These are phyloP conservation scores for Peromyscus attwateri DNA, from an alignment of 2,797 vertebrate genomes.

Conservation along the genomic window DNA sequence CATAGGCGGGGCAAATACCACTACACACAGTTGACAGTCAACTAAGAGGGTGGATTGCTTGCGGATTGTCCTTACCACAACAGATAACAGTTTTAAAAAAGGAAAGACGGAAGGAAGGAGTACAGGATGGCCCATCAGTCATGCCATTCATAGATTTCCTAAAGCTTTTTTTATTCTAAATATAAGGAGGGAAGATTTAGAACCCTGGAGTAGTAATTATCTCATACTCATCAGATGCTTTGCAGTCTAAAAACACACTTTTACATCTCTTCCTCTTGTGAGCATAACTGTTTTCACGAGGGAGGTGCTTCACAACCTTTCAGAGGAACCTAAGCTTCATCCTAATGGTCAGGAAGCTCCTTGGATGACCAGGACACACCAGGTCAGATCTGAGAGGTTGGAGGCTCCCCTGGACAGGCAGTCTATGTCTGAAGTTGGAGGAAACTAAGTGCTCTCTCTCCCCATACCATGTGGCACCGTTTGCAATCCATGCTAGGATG, in stretches of 20 bases:
- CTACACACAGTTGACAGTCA: neutral
- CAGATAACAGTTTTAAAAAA: neutral
- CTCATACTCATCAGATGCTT: neutral
- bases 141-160: conserved; percentile 28
- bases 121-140: neutral
- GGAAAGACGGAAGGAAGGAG: neutral
- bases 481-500: neutral
- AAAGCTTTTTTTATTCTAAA: conserved; percentile 30
- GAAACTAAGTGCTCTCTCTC: accelerated
- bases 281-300: neutral
- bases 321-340: neutral
- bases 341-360: neutral
- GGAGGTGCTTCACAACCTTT: neutral
- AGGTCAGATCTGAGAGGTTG: neutral
- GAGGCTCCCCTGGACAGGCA: accelerated
- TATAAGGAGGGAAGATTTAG: conserved; percentile 15
- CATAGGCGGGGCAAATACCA: too few species aligned
- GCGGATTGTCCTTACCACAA: neutral
- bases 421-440: neutral
- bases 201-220: neutral
- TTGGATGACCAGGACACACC: neutral
- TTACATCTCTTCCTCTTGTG: neutral
- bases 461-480: too few species aligned
- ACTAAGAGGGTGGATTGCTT: neutral
- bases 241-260: neutral